These are phyloP conservation scores for Myripristis murdjan DNA, from an alignment of 2,797 vertebrate genomes.

Conservation along the genomic window DNA sequence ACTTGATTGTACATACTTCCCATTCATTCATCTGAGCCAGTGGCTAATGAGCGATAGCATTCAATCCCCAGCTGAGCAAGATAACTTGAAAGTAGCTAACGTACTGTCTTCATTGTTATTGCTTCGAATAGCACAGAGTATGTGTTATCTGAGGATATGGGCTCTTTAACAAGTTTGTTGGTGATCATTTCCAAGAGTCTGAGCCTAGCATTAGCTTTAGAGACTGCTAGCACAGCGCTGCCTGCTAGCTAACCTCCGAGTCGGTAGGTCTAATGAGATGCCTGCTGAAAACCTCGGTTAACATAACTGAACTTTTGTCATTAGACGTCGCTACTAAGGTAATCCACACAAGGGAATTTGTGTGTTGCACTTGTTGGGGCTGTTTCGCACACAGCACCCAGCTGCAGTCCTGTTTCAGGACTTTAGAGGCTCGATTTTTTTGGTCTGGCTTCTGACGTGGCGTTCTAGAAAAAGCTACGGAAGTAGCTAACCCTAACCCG, in stretches of 20 bases:
- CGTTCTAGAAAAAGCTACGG: constrained; percentile 71
- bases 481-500: constrained; percentile 54
- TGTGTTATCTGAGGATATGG: too few relatives aligned
- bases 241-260: not conserved
- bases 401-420: constrained; percentile 6
- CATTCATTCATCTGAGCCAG: constrained; percentile 71
- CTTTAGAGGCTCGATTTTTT: constrained; percentile 56
- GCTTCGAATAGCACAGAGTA: not conserved
- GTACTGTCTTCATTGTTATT: not conserved
- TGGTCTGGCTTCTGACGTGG: constrained; percentile 83
- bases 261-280: not conserved
- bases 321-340: not conserved
- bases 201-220: too few relatives aligned
- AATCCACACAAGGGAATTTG: not conserved
- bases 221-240: not conserved
- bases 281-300: not conserved
- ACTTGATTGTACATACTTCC: constrained; percentile 35
- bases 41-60: constrained; percentile 34
- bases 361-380: not conserved
- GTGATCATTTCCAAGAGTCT: too few relatives aligned
- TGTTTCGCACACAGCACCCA: not conserved
- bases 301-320: not conserved
- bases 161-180: too few relatives aligned
- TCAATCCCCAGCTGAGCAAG: not conserved
- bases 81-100: not conserved